These are phyloP conservation scores for Harpagoxenus sublaevis DNA, from an alignment of 2,888 invertebrate species.

Conservation along the genomic window DNA sequence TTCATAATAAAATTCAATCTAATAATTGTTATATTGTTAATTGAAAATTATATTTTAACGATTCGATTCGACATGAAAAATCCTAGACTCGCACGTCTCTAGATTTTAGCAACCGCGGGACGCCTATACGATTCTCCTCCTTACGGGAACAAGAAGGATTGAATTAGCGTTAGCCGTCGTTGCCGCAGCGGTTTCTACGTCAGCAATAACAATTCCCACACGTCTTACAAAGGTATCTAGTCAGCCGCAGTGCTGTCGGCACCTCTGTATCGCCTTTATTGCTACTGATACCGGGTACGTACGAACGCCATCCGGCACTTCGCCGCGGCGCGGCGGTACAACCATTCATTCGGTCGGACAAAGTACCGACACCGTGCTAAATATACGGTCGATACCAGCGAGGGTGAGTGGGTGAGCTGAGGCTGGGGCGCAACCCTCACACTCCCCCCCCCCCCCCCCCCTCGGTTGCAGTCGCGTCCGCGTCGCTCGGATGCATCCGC, in stretches of 20 bases:
- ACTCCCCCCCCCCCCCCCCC: not conserved
- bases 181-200: slow-evolving; percentile 21
- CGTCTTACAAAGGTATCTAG: slow-evolving; percentile 34
- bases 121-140: not conserved
- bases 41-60: too few relatives aligned
- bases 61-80: too few relatives aligned
- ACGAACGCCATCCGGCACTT: slow-evolving; percentile 72
- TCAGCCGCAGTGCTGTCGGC: slow-evolving; percentile 57
- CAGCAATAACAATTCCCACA: slow-evolving; percentile 49
- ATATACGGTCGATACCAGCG: slow-evolving; percentile 77
- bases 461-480: slow-evolving; percentile 9
- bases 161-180: slow-evolving; percentile 2
- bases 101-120: not conserved
- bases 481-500: slow-evolving; percentile 29
- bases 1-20: too few relatives aligned
- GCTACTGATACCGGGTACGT: slow-evolving; percentile 70
- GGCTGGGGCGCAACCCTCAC: not conserved
- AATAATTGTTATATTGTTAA: too few relatives aligned
- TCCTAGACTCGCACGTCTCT: too few relatives aligned
- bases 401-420: slow-evolving; percentile 17
- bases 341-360: slow-evolving; percentile 82
- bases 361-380: slow-evolving; percentile 82
- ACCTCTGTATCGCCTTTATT: slow-evolving; percentile 77
- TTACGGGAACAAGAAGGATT: not conserved
- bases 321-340: slow-evolving; percentile 64